phyloP scores from a whole-genome alignment of 2,797 vertebrate species.

The Synanceia verrucosa region DNA sequence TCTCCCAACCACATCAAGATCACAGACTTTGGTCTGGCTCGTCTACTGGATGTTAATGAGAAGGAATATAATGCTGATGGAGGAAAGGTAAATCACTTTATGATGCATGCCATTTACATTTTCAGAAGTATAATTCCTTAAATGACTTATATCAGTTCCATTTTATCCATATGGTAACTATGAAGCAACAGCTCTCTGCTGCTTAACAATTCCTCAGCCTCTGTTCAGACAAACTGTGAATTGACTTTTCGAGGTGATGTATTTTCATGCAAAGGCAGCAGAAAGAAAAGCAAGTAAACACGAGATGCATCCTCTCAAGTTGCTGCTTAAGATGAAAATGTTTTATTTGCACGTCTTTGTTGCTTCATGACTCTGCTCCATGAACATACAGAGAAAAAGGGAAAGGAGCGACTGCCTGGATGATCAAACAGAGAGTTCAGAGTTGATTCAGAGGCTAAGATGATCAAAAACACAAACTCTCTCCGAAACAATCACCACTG shows the following conservation, averaged over 20 bases:
- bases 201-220: background rate
- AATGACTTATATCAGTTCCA: background rate
- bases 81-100: slow-evolving; percentile 87
- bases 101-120: background rate
- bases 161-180: background rate
- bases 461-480: background rate
- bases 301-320: background rate
- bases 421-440: background rate
- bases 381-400: background rate
- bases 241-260: background rate
- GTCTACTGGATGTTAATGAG: slow-evolving; percentile 95
- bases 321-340: background rate
- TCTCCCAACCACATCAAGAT: slow-evolving; percentile 99
- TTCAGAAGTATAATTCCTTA: background rate
- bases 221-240: background rate
- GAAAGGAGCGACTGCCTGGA: background rate
- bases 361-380: background rate
- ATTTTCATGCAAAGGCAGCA: background rate
- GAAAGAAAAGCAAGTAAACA: background rate
- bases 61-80: slow-evolving; percentile 99
- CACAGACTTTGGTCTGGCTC: slow-evolving; percentile 96
- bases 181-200: background rate
- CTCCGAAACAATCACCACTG: background rate
- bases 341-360: background rate
- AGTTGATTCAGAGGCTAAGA: background rate